Evolutionary conservation across 2,113 vertebrate genomes (phyloP).

Genomic region (Zosterops pallidus): DNA sequence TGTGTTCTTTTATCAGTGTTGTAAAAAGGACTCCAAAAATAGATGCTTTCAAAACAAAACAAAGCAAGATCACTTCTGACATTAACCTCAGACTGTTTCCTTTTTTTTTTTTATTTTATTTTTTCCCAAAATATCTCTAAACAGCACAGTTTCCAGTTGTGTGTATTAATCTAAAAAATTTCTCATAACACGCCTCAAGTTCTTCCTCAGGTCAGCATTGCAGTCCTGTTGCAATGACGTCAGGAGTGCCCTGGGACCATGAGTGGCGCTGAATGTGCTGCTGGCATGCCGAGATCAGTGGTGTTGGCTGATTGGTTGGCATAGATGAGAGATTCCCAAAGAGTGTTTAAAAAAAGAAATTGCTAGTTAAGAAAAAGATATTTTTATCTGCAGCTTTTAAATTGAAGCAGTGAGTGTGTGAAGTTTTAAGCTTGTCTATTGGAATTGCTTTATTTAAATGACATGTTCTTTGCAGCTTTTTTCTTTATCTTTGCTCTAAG

Average conservation of each 20-base stretch:
- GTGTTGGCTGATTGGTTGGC: background rate
- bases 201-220: background rate
- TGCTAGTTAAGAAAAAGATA: background rate
- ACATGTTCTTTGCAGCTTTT: background rate
- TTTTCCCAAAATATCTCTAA: background rate
- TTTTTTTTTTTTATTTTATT: background rate
- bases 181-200: background rate
- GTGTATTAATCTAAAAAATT: conserved; percentile 4
- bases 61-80: conserved; percentile 2
- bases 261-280: background rate
- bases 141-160: background rate
- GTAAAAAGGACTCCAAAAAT: conserved; percentile 16
- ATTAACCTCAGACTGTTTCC: background rate
- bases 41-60: conserved; percentile 33
- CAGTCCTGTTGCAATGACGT: background rate
- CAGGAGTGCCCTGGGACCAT: background rate
- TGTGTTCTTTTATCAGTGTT: conserved; percentile 32
- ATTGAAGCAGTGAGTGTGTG: background rate
- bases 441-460: background rate
- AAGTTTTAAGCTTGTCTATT: background rate
- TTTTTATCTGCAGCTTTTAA: conserved; percentile 33
- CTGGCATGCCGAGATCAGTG: background rate
- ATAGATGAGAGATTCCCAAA: background rate
- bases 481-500: background rate
- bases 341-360: background rate